These are phyloP conservation scores for Peromyscus melanophrys DNA, from an alignment of 2,797 vertebrate species.

Conservation along the genomic window DNA sequence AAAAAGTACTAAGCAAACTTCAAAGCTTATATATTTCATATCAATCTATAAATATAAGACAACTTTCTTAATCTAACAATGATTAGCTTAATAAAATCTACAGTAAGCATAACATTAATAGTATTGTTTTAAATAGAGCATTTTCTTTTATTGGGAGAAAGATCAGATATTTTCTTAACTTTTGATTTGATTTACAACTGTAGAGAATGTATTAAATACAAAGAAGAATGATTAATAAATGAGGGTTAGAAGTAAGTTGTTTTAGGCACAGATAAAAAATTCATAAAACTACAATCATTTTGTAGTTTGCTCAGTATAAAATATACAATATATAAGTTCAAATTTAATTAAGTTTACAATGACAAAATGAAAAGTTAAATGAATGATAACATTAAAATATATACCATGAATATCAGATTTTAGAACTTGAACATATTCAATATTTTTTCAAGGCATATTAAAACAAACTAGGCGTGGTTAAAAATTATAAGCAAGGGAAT, in stretches of 20 bases:
- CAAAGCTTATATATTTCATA: background rate
- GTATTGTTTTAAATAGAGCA: background rate
- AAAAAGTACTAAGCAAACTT: background rate
- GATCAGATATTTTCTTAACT: background rate
- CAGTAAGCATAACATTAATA: background rate
- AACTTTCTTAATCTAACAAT: background rate
- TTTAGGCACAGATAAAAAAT: background rate
- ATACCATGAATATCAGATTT: background rate
- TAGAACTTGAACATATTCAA: background rate
- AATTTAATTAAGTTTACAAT: slow-evolving; percentile 8
- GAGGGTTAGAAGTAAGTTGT: background rate
- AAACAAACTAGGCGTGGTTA: background rate
- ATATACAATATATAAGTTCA: background rate
- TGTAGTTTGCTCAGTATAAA: background rate
- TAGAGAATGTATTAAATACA: background rate
- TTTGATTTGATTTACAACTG: background rate
- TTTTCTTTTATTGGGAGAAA: background rate
- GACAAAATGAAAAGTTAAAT: background rate
- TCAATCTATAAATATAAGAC: background rate
- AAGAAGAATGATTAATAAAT: background rate
- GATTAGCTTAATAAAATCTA: background rate
- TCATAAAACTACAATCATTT: background rate
- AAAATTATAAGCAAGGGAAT: background rate
- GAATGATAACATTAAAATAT: background rate
- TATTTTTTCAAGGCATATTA: background rate